These are phyloP conservation scores for Probaryconus sp. DNA, from an alignment of 1,140 invertebrate species.

Conservation along the genomic window DNA sequence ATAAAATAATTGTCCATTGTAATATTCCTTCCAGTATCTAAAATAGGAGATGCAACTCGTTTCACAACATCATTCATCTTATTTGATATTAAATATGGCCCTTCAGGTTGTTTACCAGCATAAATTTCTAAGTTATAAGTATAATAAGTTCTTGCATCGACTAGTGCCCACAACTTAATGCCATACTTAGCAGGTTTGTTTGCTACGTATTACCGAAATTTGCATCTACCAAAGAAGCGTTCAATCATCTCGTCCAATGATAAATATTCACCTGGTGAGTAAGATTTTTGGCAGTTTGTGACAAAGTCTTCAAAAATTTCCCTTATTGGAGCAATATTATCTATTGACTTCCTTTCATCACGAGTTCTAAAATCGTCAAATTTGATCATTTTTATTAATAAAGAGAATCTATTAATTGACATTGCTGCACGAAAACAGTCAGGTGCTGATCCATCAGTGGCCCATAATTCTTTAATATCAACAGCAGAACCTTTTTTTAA, in stretches of 20 bases:
- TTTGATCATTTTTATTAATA: slow-evolving; percentile 74
- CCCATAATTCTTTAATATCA: slow-evolving; percentile 1
- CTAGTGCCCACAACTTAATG: slow-evolving; percentile 72
- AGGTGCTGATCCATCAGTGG: neutral
- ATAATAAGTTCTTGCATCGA: slow-evolving; percentile 76
- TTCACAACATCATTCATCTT: slow-evolving; percentile 56
- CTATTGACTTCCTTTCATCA: slow-evolving; percentile 70
- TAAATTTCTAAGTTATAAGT: slow-evolving; percentile 77
- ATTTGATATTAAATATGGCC: slow-evolving; percentile 49
- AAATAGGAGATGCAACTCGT: slow-evolving; percentile 48
- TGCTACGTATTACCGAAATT: slow-evolving; percentile 77
- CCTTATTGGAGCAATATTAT: slow-evolving; percentile 77
- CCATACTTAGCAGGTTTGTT: slow-evolving; percentile 71
- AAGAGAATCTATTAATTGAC: slow-evolving; percentile 76
- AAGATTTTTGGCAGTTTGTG: slow-evolving; percentile 76
- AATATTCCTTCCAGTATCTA: slow-evolving; percentile 65
- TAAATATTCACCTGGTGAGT: slow-evolving; percentile 63
- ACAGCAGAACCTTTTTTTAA: neutral
- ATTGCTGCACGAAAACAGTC: slow-evolving; percentile 76
- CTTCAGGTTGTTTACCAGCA: slow-evolving; percentile 69
- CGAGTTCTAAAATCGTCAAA: slow-evolving; percentile 74
- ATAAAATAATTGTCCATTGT: slow-evolving; percentile 73
- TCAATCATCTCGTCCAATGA: slow-evolving; percentile 78
- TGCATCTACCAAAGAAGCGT: slow-evolving; percentile 75
- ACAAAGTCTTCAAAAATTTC: slow-evolving; percentile 78